A percentile compares a stretch with the other conserved stretches of the same genome.
Evolutionary conservation across 1,140 invertebrate genomes (phyloP).

Genomic region (Agraylea sexmaculata): DNA sequence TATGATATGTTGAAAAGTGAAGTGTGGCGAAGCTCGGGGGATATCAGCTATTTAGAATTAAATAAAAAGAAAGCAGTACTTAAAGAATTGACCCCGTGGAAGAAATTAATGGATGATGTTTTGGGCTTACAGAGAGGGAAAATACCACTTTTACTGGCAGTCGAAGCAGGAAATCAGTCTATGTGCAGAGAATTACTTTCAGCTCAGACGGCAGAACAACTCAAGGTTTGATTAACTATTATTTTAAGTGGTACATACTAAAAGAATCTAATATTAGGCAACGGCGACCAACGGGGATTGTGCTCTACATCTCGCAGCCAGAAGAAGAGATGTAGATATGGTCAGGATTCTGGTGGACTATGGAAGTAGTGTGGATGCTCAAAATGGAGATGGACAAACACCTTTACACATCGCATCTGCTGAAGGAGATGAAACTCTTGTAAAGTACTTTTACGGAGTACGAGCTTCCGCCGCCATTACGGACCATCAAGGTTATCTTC

Average conservation of each 20-base stretch:
- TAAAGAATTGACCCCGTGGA: slow-evolving; percentile 33
- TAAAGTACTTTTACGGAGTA: slow-evolving; percentile 91
- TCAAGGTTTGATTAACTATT: slow-evolving; percentile 40
- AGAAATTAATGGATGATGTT: slow-evolving; percentile 40
- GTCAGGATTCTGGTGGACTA: slow-evolving; percentile 82
- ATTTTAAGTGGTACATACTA: too few relatives aligned
- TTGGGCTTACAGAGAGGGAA: slow-evolving; percentile 67
- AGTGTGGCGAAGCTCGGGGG: slow-evolving; percentile 32
- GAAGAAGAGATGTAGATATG: slow-evolving; percentile 83
- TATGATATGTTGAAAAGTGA: slow-evolving; percentile 24
- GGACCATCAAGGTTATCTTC: slow-evolving; percentile 67
- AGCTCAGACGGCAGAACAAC: slow-evolving; percentile 68
- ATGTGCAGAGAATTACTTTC: slow-evolving; percentile 84
- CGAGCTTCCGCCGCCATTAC: slow-evolving; percentile 86
- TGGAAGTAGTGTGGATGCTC: slow-evolving; percentile 79
- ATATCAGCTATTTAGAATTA: slow-evolving; percentile 41
- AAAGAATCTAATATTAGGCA: slow-evolving; percentile 42
- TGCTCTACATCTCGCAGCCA: slow-evolving; percentile 81
- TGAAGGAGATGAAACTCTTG: slow-evolving; percentile 84
- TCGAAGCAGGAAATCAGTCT: slow-evolving; percentile 85
- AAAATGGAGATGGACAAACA: slow-evolving; percentile 88
- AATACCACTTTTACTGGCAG: slow-evolving; percentile 83
- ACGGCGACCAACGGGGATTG: slow-evolving; percentile 71
- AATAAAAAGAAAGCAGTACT: slow-evolving; percentile 42
- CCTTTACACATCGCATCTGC: slow-evolving; percentile 89